These are phyloP conservation scores for Clarias pachynema DNA, from an alignment of 2,797 vertebrate species.

Conservation along the genomic window DNA sequence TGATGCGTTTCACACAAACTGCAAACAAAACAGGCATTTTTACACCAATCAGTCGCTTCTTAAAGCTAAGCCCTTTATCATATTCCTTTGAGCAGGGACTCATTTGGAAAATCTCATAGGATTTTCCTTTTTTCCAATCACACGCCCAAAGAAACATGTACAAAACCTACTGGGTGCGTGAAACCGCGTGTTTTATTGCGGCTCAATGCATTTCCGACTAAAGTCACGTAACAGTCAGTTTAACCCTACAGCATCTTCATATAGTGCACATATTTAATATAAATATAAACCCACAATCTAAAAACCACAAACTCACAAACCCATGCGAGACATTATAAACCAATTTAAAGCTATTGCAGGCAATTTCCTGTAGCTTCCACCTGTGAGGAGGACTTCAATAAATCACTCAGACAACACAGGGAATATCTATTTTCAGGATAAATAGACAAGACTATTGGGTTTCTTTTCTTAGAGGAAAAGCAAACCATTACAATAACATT, in stretches of 20 bases:
- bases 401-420: conserved; percentile 82
- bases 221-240: not conserved
- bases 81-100: conserved; percentile 1
- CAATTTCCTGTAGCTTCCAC: conserved; percentile 83
- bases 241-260: conserved; percentile 45
- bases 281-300: conserved; percentile 76
- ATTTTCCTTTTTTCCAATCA: conserved; percentile 9
- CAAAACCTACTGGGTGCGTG: not conserved
- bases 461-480: conserved; percentile 63
- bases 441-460: conserved; percentile 74
- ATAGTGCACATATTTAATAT: conserved; percentile 79
- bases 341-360: conserved; percentile 84
- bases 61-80: not conserved
- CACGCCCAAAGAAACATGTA: not conserved
- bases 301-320: conserved; percentile 70
- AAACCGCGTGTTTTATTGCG: not conserved
- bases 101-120: conserved; percentile 5
- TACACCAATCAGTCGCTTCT: conserved; percentile 33
- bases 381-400: conserved; percentile 82
- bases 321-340: conserved; percentile 83
- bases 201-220: not conserved
- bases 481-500: conserved; percentile 50
- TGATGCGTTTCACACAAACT: not conserved
- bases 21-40: conserved; percentile 20
- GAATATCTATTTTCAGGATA: conserved; percentile 80